Conservation (phyloP, 2,797 vertebrate genomes). For the Arrhamphus sclerolepis region DNA sequence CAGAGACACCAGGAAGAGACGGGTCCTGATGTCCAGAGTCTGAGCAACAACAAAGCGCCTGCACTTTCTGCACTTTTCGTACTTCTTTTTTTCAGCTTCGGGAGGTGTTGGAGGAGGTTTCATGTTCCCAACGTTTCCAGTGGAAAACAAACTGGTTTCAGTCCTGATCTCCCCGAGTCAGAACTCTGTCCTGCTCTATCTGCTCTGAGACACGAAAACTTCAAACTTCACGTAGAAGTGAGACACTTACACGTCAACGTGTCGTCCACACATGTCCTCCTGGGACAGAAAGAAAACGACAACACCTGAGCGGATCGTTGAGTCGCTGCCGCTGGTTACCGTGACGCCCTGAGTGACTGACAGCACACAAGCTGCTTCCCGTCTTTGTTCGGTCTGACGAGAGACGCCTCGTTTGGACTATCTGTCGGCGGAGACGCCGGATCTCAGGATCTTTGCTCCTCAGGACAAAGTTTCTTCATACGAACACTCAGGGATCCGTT, state of each 20-base stretch:
- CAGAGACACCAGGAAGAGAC: slow-evolving; percentile 1
- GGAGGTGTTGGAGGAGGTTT: no score
- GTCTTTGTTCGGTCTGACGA: slow-evolving; percentile 30
- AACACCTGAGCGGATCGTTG: neutral
- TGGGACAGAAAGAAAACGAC: no score
- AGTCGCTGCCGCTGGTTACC: slow-evolving; percentile 11
- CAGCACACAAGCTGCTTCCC: slow-evolving; percentile 54
- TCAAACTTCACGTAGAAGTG: no score
- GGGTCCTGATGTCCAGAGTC: neutral
- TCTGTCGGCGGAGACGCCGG: no score
- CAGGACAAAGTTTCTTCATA: slow-evolving; percentile 18
- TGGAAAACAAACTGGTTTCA: no score
- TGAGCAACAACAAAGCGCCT: neutral
- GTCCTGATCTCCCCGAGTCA: no score
- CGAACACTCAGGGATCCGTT: slow-evolving; percentile 33
- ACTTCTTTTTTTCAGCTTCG: no score
- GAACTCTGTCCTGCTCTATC: no score
- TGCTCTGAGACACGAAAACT: no score
- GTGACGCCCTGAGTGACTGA: slow-evolving; percentile 43
- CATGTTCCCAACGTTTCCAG: no score
- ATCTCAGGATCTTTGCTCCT: slow-evolving; percentile 28
- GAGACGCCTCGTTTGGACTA: neutral
- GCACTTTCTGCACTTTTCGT: neutral
- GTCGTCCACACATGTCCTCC: neutral
- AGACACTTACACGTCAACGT: neutral